Percentiles rank a stretch among this genome's conserved stretches.
These are phyloP conservation scores for Drosophila lacicola DNA, from an alignment of 2,888 invertebrate genomes.

Conservation along the genomic window DNA sequence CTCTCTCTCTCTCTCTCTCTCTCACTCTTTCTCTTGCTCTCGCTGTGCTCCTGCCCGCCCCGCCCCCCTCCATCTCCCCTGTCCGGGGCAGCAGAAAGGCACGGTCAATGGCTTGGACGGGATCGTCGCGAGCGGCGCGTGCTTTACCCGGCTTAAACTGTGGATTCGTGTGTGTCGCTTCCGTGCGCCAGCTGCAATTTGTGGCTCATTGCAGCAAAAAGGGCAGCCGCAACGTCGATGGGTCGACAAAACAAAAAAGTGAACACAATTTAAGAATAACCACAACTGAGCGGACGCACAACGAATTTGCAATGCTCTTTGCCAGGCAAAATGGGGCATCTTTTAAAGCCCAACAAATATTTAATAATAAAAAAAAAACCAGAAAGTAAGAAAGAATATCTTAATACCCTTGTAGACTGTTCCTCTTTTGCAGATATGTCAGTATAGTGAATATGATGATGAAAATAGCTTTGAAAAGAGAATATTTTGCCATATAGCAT, in stretches of 20 bases:
- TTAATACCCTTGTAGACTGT: no score
- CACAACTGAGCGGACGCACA: neutral
- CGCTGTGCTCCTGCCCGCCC: neutral
- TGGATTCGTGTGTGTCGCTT: slow-evolving; percentile 66
- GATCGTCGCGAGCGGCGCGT: slow-evolving; percentile 72
- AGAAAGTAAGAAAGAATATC: no score
- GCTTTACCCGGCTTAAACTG: slow-evolving; percentile 58
- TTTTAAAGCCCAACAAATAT: no score
- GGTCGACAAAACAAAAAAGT: slow-evolving; percentile 28
- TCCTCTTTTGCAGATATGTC: no score
- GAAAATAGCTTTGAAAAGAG: no score
- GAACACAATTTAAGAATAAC: slow-evolving; percentile 42
- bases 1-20: neutral
- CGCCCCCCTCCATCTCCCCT: neutral
- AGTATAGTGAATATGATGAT: no score
- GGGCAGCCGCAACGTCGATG: slow-evolving; percentile 67
- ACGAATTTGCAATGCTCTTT: slow-evolving; percentile 18
- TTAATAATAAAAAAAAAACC: no score
- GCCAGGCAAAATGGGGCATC: neutral
- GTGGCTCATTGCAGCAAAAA: slow-evolving; percentile 58
- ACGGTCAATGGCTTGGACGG: slow-evolving; percentile 70
- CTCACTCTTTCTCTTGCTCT: neutral
- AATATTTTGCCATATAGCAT: no score
- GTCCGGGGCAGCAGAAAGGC: slow-evolving; percentile 31
- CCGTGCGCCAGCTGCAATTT: slow-evolving; percentile 79